Percentiles rank a stretch among this genome's conserved stretches.
Evolutionary conservation across 2,113 vertebrate species (phyloP).

Genomic region (Brachypteracias leptosomus): DNA sequence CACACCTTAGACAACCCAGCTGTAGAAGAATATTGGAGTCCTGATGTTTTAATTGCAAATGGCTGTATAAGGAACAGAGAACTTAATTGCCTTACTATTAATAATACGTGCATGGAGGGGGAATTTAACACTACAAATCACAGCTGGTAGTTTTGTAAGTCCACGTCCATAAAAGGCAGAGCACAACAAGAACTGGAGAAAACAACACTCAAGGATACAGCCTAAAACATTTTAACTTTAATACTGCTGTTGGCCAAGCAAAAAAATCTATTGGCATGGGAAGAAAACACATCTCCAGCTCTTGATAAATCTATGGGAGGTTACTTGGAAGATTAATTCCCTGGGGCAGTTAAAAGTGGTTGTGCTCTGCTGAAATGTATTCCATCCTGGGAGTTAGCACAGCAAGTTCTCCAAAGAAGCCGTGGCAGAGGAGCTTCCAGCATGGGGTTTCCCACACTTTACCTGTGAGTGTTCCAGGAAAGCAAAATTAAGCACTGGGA

Average conservation of each 20-base stretch:
- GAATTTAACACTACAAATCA: neutral
- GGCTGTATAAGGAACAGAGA: neutral
- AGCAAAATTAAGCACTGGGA: constrained; percentile 56
- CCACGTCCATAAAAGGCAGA: neutral
- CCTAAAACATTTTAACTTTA: neutral
- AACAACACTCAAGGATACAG: neutral
- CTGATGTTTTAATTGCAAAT: neutral
- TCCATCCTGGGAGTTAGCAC: constrained; percentile 10
- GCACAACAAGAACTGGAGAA: neutral
- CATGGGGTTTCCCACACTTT: neutral
- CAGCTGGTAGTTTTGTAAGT: neutral
- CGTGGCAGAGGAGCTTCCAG: neutral
- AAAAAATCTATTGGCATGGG: neutral
- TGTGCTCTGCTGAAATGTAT: constrained; percentile 28
- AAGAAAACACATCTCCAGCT: neutral
- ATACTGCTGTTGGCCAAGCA: neutral
- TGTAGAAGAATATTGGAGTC: neutral
- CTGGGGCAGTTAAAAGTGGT: neutral
- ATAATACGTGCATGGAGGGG: neutral
- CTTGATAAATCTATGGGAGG: neutral
- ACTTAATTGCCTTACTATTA: neutral
- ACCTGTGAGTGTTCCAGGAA: constrained; percentile 31
- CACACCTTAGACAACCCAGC: neutral
- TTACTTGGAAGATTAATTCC: constrained; percentile 48
- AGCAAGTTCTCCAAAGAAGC: constrained; percentile 20